Evolutionary conservation across 1,140 invertebrate species (phyloP), one percentile per base, ranked within the genome.

Genomic region (Brachionus rubens): DNA sequence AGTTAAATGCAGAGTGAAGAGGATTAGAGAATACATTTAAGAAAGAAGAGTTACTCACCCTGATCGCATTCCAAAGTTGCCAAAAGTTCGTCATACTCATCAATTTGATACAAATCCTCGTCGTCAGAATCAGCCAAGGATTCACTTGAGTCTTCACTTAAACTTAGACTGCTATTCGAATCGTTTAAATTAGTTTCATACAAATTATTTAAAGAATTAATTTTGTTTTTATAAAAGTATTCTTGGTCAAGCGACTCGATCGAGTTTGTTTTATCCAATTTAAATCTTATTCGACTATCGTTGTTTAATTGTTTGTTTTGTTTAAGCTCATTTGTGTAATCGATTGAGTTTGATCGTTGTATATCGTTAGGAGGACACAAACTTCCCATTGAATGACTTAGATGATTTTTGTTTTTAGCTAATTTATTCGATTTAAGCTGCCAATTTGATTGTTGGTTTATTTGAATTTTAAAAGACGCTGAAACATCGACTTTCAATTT

Each of bases 61-160:
- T 24, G 24, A 36, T 59, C 54, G 16, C n/a, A 19, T 19, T 59
- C 54, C 9, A 36, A 36, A 7, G 26, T 36, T 40, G 4, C 3
- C 10, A 36, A 36, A 1, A 41, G 9, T 16, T 59, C 54, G 36
- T 59, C 54, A 28, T 36, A 59, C 36, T 59, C 54, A 3, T 59
- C 54, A 16, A 59, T 59, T 59, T 59, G 54, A 16, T 59, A 59
- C 14, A 59, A 36, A 3, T 59, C 54, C 19, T 40, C 54, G 14
- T 59, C 54, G 36, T 36, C n/a, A n/a, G n/a, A n/a, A n/a, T n/a
- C n/a, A n/a, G n/a, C n/a, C n/a, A n/a, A n/a, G n/a, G n/a, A n/a
- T n/a, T n/a, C 54, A 36, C 54, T 59, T 9, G 54, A 36, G n/a
- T 59, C 30, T 19, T 33, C 36, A 10, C 7, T 36, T 40, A 19